phyloP scores from a whole-genome alignment of 2,888 invertebrate species.

The Hypomecis punctinalis region DNA sequence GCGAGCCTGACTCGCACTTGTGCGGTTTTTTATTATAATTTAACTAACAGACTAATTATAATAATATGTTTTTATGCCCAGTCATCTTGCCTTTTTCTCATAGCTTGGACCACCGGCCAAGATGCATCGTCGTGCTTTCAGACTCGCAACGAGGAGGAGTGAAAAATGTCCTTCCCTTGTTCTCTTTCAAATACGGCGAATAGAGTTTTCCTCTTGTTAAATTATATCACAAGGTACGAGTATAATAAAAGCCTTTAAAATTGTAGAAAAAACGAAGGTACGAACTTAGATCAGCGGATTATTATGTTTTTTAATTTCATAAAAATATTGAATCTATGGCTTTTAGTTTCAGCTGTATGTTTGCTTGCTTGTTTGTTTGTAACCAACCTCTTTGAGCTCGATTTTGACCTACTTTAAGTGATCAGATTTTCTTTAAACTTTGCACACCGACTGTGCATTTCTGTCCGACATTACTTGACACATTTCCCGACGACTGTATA shows the following conservation, averaged over 20 bases:
- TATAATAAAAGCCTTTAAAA: neutral
- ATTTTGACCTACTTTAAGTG: too few relatives aligned
- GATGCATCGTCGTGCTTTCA: constrained; percentile 58
- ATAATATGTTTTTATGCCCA: neutral
- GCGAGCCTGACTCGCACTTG: too few relatives aligned
- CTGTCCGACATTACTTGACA: constrained; percentile 6
- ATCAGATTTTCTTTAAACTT: too few relatives aligned
- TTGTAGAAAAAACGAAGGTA: neutral
- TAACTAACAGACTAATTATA: too few relatives aligned
- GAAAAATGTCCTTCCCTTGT: constrained; percentile 63
- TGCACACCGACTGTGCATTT: too few relatives aligned
- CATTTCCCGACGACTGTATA: neutral
- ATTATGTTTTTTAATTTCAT: too few relatives aligned
- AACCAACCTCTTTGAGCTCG: too few relatives aligned
- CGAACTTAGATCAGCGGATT: too few relatives aligned
- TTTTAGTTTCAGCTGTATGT: too few relatives aligned
- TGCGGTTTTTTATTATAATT: too few relatives aligned
- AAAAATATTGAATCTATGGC: too few relatives aligned
- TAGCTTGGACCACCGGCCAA: constrained; percentile 39
- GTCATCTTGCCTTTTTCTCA: neutral
- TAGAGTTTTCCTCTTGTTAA: constrained; percentile 9
- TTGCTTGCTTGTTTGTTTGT: too few relatives aligned
- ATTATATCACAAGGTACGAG: neutral
- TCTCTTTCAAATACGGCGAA: constrained; percentile 48
- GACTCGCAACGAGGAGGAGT: constrained; percentile 57